These are phyloP conservation scores for Empidonax alnorum DNA, from an alignment of 2,113 vertebrate species.

Conservation along the genomic window DNA sequence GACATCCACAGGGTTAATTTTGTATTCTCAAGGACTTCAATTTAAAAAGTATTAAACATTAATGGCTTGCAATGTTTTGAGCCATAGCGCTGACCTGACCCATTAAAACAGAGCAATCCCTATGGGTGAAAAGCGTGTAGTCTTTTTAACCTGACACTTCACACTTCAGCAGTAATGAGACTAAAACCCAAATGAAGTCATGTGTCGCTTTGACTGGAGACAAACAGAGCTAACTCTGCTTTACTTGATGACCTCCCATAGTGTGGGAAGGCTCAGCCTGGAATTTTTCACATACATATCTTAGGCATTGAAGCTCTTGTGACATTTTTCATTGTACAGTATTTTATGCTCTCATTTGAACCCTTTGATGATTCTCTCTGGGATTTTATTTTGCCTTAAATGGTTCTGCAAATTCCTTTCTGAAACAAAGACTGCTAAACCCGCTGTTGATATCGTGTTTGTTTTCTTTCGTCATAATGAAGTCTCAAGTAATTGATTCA, in stretches of 20 bases:
- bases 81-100: background rate
- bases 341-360: slow-evolving; percentile 60
- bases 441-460: slow-evolving; percentile 35
- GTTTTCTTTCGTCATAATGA: slow-evolving; percentile 20
- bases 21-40: background rate
- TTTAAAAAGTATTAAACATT: slow-evolving; percentile 23
- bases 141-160: slow-evolving; percentile 68
- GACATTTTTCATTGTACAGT: slow-evolving; percentile 61
- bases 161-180: slow-evolving; percentile 69
- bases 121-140: slow-evolving; percentile 50
- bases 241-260: slow-evolving; percentile 49
- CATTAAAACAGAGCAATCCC: slow-evolving; percentile 27
- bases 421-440: slow-evolving; percentile 32
- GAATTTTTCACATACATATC: slow-evolving; percentile 63
- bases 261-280: slow-evolving; percentile 64
- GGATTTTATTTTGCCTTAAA: slow-evolving; percentile 63
- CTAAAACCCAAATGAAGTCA: slow-evolving; percentile 56
- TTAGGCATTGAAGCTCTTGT: slow-evolving; percentile 50
- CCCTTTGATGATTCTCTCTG: slow-evolving; percentile 32
- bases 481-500: slow-evolving; percentile 40
- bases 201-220: slow-evolving; percentile 42
- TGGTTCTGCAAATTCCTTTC: slow-evolving; percentile 36
- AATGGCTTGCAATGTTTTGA: slow-evolving; percentile 12
- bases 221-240: slow-evolving; percentile 48
- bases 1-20: slow-evolving; percentile 32